Evolutionary conservation across 1,140 invertebrate species (phyloP).

Genomic region (Eurosta solidaginis): DNA sequence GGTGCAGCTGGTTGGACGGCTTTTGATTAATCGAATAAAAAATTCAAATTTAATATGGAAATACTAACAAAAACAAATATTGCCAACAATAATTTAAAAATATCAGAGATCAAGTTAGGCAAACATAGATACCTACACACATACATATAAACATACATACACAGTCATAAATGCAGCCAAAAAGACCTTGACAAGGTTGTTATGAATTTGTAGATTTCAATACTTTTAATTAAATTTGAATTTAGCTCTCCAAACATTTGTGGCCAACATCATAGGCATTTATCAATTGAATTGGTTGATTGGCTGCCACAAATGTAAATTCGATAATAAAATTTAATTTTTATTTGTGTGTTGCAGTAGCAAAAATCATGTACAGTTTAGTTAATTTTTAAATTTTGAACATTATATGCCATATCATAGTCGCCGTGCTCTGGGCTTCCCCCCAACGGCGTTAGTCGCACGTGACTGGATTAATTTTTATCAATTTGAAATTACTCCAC

Average conservation of each 20-base stretch:
- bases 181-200: slow-evolving; percentile 21
- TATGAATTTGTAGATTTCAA: not conserved
- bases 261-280: not conserved
- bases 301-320: not conserved
- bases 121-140: not conserved
- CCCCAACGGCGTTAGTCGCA: not conserved
- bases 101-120: slow-evolving; percentile 18
- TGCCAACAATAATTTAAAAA: not conserved
- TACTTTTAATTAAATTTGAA: not conserved
- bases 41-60: not conserved
- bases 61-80: not conserved
- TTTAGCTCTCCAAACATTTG: slow-evolving; percentile 6
- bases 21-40: slow-evolving; percentile 22
- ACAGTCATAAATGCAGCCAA: not conserved
- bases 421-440: not conserved
- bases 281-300: not conserved
- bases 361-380: not conserved
- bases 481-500: not conserved
- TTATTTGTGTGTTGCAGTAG: not conserved
- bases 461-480: not conserved
- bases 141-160: not conserved
- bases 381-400: not conserved
- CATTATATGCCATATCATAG: not conserved
- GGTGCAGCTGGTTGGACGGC: not conserved
- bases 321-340: not conserved